phyloP scores from a whole-genome alignment of 2,888 invertebrate genomes.

The Heterodera filipjevi region DNA sequence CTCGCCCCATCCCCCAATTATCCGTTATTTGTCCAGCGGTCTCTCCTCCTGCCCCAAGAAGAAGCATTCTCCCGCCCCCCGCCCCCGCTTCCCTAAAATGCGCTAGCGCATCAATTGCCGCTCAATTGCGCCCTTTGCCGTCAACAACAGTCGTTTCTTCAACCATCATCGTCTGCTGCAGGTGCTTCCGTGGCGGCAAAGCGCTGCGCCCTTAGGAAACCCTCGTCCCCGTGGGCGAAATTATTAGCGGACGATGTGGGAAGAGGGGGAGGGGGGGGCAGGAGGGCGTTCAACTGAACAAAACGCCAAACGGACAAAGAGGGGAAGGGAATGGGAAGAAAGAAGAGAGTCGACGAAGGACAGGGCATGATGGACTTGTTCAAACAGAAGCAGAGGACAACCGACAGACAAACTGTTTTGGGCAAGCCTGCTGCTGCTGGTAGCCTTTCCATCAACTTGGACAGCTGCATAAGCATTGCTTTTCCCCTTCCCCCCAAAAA shows the following conservation, averaged over 20 bases:
- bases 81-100: neutral
- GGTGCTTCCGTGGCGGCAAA: neutral
- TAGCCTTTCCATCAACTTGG: neutral
- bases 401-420: neutral
- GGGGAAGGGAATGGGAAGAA: neutral
- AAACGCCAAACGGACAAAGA: neutral
- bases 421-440: neutral
- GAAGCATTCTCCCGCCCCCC: neutral
- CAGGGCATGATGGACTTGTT: neutral
- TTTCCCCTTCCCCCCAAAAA: too few relatives aligned
- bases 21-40: neutral
- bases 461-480: neutral
- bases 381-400: neutral
- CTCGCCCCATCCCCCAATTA: neutral
- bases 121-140: neutral
- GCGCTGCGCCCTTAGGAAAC: neutral
- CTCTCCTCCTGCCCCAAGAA: neutral
- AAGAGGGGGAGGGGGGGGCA: too few relatives aligned
- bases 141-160: neutral
- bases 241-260: neutral
- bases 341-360: neutral
- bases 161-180: neutral
- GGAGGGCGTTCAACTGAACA: neutral
- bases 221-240: neutral
- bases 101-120: neutral